Base-by-base conservation (phyloP, 2,888 invertebrate species). In the Nymphalis c-album region DNA sequence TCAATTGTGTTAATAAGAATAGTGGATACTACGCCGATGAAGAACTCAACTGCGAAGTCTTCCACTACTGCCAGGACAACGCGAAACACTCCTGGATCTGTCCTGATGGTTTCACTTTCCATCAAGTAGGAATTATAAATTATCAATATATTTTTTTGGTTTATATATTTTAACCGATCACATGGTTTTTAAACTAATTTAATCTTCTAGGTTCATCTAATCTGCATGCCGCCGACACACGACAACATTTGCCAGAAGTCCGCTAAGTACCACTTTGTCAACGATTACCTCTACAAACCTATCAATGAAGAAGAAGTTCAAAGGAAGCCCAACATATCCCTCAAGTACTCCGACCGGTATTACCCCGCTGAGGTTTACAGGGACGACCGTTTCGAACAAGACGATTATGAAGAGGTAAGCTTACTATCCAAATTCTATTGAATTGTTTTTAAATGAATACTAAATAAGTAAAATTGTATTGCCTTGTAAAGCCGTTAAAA, bases 11-110 rank as follows among this genome's bases (percentile, higher is more conserved):
- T 50, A 94, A 94, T 78, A 96, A 95, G 81, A 96, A 96, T 81
- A 96, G 96, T 16, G 98, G 98, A 10, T 98, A 98, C 89, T 98
- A 98, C 82, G 98, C 98, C 35, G 98, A 98, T 80, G 96, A 97
- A 79, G 96, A 96, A 57, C 93, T 98, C 31, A 95, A 95, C 78
- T 98, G 98, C 81, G 97, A 98, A 87, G 97, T 98, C 50, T 98
- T 98, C 94, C 98, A 98, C 83, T 98, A 98, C 86, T 98, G 98
- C 82, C 97, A 97, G 82, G 97, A 97, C 76, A 96, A 95, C 77
- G 96, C 96, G 50, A 96, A 95, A 80, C 97, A 98, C 86, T 97
- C 97, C 2, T 98, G 98, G 97, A 95, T 98, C 78, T 98, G 98
- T 78, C 98, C 98, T 0, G 97, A 97, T 78, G 97, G 97, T 65